phyloP scores from a whole-genome alignment of 2,113 vertebrate species.

The Cromileptes altivelis region DNA sequence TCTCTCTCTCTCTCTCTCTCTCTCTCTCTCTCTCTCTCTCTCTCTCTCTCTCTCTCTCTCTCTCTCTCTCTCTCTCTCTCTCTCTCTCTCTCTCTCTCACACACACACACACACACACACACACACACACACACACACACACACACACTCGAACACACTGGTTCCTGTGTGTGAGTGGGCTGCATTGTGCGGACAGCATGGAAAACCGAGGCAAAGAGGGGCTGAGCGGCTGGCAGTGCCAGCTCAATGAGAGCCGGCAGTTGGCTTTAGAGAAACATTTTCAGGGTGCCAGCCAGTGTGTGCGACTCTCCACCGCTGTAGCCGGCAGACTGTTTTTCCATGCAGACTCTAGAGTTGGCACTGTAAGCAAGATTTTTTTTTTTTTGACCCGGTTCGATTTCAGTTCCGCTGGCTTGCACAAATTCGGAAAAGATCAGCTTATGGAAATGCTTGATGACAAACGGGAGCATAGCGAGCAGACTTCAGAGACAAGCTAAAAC shows the following conservation, averaged over 20 bases:
- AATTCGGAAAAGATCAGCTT: neutral
- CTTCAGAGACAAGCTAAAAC: neutral
- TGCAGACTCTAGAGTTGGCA: neutral
- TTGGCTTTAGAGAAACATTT: slow-evolving; percentile 51
- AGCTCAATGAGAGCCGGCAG: slow-evolving; percentile 58
- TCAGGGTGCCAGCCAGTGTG: slow-evolving; percentile 44
- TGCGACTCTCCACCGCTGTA: slow-evolving; percentile 17
- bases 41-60: no score
- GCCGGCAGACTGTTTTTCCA: slow-evolving; percentile 24
- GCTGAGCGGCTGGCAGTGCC: slow-evolving; percentile 64
- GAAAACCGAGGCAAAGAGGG: slow-evolving; percentile 52
- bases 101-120: slow-evolving; percentile 15
- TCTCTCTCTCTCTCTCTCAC: no score
- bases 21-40: no score
- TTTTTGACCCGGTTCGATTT: neutral
- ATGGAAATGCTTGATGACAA: neutral
- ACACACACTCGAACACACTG: slow-evolving; percentile 29
- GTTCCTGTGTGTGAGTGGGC: slow-evolving; percentile 55
- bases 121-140: slow-evolving; percentile 20
- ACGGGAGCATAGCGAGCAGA: neutral
- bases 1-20: no score
- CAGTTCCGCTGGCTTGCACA: slow-evolving; percentile 1
- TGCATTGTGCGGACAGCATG: slow-evolving; percentile 73
- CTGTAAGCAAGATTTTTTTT: neutral
- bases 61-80: no score